Conservation (phyloP, 2,888 invertebrate species). For the Encarsia formosa region DNA sequence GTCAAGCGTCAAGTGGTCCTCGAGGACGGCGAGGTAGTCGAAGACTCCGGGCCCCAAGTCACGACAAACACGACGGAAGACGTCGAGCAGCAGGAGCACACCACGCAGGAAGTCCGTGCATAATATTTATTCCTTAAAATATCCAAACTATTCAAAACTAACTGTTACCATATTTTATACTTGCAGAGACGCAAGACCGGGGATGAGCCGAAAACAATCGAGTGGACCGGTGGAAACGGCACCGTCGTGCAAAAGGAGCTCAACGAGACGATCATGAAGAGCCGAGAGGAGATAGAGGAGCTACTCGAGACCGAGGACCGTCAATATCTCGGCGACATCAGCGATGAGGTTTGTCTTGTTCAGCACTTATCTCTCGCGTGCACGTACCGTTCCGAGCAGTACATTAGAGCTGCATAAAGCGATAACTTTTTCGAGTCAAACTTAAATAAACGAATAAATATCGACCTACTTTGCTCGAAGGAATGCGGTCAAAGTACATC, state of each 20-base stretch:
- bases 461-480: too few relatives aligned
- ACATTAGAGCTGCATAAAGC: too few relatives aligned
- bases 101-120: constrained; percentile 68
- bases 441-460: too few relatives aligned
- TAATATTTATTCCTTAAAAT: not conserved
- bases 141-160: not conserved
- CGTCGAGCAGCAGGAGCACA: constrained; percentile 82
- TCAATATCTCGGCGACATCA: constrained; percentile 77
- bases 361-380: too few relatives aligned
- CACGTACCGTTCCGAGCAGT: too few relatives aligned
- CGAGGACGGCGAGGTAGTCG: constrained; percentile 86
- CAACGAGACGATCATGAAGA: constrained; percentile 73
- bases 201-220: constrained; percentile 48
- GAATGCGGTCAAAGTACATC: too few relatives aligned
- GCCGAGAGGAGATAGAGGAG: constrained; percentile 78
- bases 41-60: constrained; percentile 84
- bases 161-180: not conserved
- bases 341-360: constrained; percentile 69
- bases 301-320: constrained; percentile 80
- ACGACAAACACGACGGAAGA: constrained; percentile 89
- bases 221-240: constrained; percentile 52
- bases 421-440: too few relatives aligned
- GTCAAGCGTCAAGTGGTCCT: constrained; percentile 84
- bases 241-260: constrained; percentile 75
- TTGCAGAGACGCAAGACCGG: constrained; percentile 55